Evolutionary conservation across 2,888 invertebrate genomes (phyloP), one percentile per base, ranked within the genome.

Genomic region (Ophraella communa): DNA sequence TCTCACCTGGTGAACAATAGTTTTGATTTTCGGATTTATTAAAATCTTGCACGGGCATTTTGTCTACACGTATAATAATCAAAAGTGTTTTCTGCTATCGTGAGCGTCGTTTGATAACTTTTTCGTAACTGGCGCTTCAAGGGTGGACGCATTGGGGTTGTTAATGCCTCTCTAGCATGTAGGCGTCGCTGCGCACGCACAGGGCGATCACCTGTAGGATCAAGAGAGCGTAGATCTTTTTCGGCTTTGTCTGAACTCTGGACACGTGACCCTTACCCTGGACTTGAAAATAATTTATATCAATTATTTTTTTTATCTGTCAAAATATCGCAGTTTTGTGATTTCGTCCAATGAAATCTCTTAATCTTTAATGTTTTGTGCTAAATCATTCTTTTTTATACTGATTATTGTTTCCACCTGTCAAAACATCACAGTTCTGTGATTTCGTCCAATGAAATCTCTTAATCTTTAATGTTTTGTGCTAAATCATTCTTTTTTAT

Each of bases 131-230:
- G 73, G 66, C 71, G 73, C 61, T 62, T 54, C 49, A 56, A 65
- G 65, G 65, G 65, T 61, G 65, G 57, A 55, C 51, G 56, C 61
- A 55, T 70, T 67, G 72, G 77, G 76, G 74, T 74, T 74, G 74
- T 74, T 74, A 70, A 64, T 64, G 67, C 60, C 65, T 68, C 66
- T 64, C 58, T 62, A 67, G 66, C 66, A 66, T 72, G 76, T 75
- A 73, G 76, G 77, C 73, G 76, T 71, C 71, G 69, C 57, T 67
- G 68, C 74, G 78, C 75, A 75, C 77, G 77, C 77, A 71, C 66
- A 49, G 69, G 58, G 33, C 59, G 55, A 67, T 67, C 73, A 74
- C 74, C 73, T 73, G 74, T 74, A 66, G 73, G 68, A 58, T 59
- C 42, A 57, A 63, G 24, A 39, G 57, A 61, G 30, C 55, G 59